Evolutionary conservation across 2,113 vertebrate species (phyloP).

Genomic region (Chloebia gouldiae): DNA sequence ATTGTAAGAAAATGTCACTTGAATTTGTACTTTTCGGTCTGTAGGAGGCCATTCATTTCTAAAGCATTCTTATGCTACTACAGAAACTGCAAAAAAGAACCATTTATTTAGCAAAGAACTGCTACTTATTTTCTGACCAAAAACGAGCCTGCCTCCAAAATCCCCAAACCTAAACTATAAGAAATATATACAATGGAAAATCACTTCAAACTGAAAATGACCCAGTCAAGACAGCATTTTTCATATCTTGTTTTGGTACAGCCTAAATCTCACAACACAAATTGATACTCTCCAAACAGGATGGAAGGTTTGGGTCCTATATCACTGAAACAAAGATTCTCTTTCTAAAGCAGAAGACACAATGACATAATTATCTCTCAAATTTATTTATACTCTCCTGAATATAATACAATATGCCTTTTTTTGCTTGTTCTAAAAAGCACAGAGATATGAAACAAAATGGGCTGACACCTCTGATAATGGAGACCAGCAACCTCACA

Average conservation of each 20-base stretch:
- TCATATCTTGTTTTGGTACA: background rate
- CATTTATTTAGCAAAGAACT: background rate
- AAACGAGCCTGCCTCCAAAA: background rate
- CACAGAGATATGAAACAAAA: background rate
- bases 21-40: constrained; percentile 52
- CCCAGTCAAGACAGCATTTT: background rate
- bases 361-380: background rate
- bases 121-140: background rate
- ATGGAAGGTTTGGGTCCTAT: background rate
- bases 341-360: background rate
- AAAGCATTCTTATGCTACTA: constrained; percentile 59
- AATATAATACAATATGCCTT: background rate
- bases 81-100: constrained; percentile 40
- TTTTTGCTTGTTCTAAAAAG: background rate
- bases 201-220: background rate
- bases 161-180: background rate
- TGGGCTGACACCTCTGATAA: background rate
- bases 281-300: background rate
- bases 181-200: background rate
- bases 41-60: constrained; percentile 61
- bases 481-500: background rate
- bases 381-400: background rate
- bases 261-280: background rate
- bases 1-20: constrained; percentile 74
- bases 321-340: background rate